phyloP scores from a whole-genome alignment of 2,797 vertebrate genomes.

The Chaetophractus vellerosus region DNA sequence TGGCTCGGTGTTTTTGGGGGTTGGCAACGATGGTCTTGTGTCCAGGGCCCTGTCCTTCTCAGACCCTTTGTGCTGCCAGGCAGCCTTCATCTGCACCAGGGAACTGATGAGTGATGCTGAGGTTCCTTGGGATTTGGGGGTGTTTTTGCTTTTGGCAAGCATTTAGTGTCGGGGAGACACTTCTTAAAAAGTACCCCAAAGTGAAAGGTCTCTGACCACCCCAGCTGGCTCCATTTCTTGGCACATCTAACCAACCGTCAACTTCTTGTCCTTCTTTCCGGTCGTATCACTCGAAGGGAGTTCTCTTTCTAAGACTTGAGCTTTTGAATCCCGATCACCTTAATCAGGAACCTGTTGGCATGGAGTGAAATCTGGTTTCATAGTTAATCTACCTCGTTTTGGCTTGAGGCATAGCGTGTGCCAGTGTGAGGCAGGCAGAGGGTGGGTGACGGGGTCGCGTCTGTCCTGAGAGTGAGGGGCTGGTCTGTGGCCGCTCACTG shows the following conservation, averaged over 20 bases:
- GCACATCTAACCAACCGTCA: not conserved
- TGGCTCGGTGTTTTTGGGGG: too few relatives aligned
- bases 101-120: not conserved
- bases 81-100: not conserved
- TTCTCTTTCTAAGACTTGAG: not conserved
- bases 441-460: rapidly evolving
- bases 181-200: not conserved
- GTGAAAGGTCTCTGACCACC: not conserved
- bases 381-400: not conserved
- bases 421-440: not conserved
- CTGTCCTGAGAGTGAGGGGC: too few relatives aligned
- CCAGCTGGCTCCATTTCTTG: not conserved
- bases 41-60: not conserved
- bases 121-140: not conserved
- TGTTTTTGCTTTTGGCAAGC: slow-evolving; percentile 34
- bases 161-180: not conserved
- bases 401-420: not conserved
- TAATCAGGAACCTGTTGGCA: not conserved
- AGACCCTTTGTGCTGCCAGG: not conserved
- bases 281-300: not conserved
- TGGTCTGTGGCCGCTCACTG: rapidly evolving
- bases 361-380: not conserved
- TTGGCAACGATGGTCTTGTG: too few relatives aligned
- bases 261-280: not conserved
- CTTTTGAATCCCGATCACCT: not conserved